Base-by-base conservation (phyloP, 2,113 vertebrate genomes). In the Tichodroma muraria region DNA sequence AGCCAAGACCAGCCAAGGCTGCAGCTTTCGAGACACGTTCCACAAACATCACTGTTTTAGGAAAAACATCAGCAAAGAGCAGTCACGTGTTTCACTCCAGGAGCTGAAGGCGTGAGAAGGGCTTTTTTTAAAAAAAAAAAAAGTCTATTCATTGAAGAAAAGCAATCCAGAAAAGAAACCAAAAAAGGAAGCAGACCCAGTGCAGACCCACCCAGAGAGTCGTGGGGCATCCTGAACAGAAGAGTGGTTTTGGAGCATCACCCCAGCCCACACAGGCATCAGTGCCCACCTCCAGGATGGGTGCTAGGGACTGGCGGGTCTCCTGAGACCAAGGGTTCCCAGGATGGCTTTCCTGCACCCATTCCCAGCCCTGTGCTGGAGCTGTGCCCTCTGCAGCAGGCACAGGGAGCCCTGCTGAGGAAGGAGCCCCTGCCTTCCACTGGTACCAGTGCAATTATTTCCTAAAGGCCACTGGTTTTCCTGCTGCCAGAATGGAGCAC, bases 31-130 rank as follows among this genome's bases (percentile, higher is more conserved):
- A 90, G 76, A 80, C 79, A 88, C 9, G 1, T 75, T 93, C 75
- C 38, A 40, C 89, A 91, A 96, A 94, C 94, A 95, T 95, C 93
- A 64, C 95, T 96, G 71, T 95, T 95, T 96, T 96, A 94, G 93
- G 95, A 96, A 97, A 94, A 97, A 90, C 79, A 88, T 63, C 71
- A 71, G 89, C 82, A 88, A 95, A 35, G 85, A 56, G 59, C 1
- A 0, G 60, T 94, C 91, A 95, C 8, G 4, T 93, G 96, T 38
- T 70, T 47, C 94, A 27, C 89, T 85, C 88, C 76, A 63, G 87
- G 94, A 91, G 91, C 76, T 75, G 89, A 89, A 95, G 91, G 93
- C 81, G 6, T 91, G 89, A 92, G 91, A 94, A 94, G 91, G 42
- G 87, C 28, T 94, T 54, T 3, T n/a, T n/a, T n/a, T n/a, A n/a